Evolutionary conservation across 2,888 invertebrate species (phyloP).

Genomic region (Apamea monoglypha): DNA sequence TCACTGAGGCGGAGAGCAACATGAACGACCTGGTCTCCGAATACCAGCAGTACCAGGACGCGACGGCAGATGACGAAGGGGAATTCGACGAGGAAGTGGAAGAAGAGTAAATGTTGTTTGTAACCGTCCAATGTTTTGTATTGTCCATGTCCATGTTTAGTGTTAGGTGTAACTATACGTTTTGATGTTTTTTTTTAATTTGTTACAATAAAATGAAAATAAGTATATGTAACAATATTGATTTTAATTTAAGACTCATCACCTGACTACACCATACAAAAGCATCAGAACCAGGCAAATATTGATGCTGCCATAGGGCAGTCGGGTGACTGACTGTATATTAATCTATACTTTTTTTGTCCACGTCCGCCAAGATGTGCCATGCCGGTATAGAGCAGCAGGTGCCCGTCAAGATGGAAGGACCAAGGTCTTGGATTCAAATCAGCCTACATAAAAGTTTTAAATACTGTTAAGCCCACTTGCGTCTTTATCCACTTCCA

Average conservation of each 20-base stretch:
- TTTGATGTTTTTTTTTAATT: constrained; percentile 71
- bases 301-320: not conserved
- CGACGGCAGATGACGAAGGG: constrained; percentile 95
- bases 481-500: no score
- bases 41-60: constrained; percentile 98
- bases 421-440: no score
- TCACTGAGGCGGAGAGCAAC: constrained; percentile 98
- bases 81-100: constrained; percentile 94
- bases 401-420: no score
- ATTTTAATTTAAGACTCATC: constrained; percentile 1
- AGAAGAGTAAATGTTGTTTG: constrained; percentile 59
- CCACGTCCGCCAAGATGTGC: no score
- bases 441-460: no score
- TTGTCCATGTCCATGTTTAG: constrained; percentile 75
- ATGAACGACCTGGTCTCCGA: constrained; percentile 97
- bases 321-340: not conserved
- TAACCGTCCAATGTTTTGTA: constrained; percentile 70
- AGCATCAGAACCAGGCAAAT: not conserved
- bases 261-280: not conserved
- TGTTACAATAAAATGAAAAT: constrained; percentile 59
- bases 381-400: no score
- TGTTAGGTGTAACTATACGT: constrained; percentile 76
- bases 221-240: constrained; percentile 65
- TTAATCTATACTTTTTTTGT: no score
- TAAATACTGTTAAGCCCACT: no score